These are phyloP conservation scores for Brachypalpus laphriformis DNA, from an alignment of 2,888 invertebrate genomes.

Conservation along the genomic window DNA sequence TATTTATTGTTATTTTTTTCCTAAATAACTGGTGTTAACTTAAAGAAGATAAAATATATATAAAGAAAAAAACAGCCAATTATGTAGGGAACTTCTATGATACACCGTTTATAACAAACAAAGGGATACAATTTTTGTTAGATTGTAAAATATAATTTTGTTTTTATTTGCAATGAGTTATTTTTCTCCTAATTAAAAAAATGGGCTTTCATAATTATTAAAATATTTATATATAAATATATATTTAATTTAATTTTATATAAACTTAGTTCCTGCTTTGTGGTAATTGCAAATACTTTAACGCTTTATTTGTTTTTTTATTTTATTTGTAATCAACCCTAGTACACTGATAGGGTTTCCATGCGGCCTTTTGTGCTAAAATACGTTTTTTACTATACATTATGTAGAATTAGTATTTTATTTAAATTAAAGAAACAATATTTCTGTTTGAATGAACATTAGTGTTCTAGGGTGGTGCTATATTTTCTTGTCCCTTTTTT, in stretches of 20 bases:
- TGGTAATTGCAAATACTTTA: slow-evolving; percentile 7
- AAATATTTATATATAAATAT: slow-evolving; percentile 1
- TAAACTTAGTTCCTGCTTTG: slow-evolving; percentile 2
- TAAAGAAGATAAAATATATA: background rate
- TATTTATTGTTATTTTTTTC: slow-evolving; percentile 10
- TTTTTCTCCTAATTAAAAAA: background rate
- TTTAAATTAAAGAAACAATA: background rate
- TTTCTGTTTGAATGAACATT: slow-evolving; percentile 6
- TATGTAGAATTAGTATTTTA: background rate
- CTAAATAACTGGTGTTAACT: slow-evolving; percentile 52
- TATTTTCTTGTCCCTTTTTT: background rate
- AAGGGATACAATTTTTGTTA: slow-evolving; percentile 46
- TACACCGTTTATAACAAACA: slow-evolving; percentile 29
- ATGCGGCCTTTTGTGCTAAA: background rate
- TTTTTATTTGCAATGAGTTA: slow-evolving; percentile 71
- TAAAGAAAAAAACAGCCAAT: background rate
- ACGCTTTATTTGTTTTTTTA: background rate
- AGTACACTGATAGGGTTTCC: slow-evolving; percentile 27
- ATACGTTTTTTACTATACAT: background rate
- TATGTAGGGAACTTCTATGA: slow-evolving; percentile 53
- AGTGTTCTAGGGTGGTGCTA: slow-evolving; percentile 49
- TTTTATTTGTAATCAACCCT: slow-evolving; percentile 25
- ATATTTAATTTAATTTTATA: background rate
- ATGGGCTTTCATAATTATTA: slow-evolving; percentile 23
- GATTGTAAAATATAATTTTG: slow-evolving; percentile 71